These are phyloP conservation scores for Isurus oxyrinchus DNA, from an alignment of 2,113 vertebrate species.

Conservation along the genomic window DNA sequence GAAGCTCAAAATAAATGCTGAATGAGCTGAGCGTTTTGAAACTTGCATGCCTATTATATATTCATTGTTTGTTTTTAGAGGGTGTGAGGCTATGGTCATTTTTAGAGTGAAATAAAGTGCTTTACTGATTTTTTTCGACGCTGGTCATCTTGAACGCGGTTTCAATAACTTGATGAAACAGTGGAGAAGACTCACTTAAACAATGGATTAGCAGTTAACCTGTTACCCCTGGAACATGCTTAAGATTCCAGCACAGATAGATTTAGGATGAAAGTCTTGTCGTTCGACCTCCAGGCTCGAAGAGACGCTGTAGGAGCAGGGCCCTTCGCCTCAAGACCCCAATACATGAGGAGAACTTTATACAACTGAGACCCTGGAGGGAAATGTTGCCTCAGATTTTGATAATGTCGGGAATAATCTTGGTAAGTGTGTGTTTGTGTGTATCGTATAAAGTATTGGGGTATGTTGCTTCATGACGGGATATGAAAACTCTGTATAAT, in stretches of 20 bases:
- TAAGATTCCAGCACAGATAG: background rate
- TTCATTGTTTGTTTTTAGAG: background rate
- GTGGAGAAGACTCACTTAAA: no score
- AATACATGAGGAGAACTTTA: background rate
- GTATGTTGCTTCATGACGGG: background rate
- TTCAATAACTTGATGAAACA: background rate
- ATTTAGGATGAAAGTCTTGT: slow-evolving; percentile 35
- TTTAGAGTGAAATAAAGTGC: background rate
- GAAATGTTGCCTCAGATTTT: background rate
- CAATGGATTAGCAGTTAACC: background rate
- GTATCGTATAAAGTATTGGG: background rate
- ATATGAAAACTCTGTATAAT: background rate
- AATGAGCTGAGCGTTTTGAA: background rate
- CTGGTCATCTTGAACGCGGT: background rate
- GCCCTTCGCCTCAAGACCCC: background rate
- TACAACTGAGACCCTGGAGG: background rate
- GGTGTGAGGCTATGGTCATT: background rate
- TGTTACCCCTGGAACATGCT: background rate
- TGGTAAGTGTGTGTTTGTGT: background rate
- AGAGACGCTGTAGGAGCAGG: background rate
- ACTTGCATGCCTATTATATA: background rate
- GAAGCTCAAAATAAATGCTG: background rate
- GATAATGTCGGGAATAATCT: background rate
- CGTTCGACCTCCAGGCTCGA: slow-evolving; percentile 1
- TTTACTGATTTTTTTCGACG: background rate